Evolutionary conservation across 1,140 invertebrate genomes (phyloP).

Genomic region (Lucilia cuprina): DNA sequence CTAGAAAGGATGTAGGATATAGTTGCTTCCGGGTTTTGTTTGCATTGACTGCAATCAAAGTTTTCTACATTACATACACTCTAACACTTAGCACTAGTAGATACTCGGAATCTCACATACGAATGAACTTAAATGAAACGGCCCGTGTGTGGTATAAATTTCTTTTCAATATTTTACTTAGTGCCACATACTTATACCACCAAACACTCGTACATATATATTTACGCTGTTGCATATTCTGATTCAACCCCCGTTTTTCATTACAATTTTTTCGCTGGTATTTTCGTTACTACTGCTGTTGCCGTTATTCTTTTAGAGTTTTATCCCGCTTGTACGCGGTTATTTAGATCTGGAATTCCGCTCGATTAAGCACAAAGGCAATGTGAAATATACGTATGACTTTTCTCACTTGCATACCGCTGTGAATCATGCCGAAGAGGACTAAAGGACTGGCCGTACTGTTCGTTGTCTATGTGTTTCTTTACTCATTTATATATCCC

Average conservation of each 20-base stretch:
- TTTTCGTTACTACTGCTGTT: background rate
- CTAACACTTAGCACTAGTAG: too few relatives aligned
- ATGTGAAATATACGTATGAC: slow-evolving; percentile 31
- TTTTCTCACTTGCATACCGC: slow-evolving; percentile 24
- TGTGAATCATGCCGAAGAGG: background rate
- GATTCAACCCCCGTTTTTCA: background rate
- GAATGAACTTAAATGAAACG: background rate
- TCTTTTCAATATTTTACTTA: background rate
- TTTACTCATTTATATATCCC: background rate
- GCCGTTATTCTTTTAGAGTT: background rate
- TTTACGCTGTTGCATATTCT: background rate
- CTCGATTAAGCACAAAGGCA: slow-evolving; percentile 33
- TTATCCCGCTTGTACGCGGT: slow-evolving; percentile 18
- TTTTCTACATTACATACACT: background rate
- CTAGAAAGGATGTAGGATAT: slow-evolving; percentile 26
- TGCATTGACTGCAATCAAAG: slow-evolving; percentile 30
- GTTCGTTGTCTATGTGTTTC: background rate
- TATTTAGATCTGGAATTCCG: slow-evolving; percentile 31
- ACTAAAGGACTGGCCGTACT: background rate
- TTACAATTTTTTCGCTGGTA: background rate
- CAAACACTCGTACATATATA: background rate
- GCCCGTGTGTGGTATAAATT: background rate
- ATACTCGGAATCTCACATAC: background rate
- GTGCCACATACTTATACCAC: background rate
- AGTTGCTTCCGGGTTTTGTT: slow-evolving; percentile 32